Percentiles rank a stretch among this genome's conserved stretches.
Evolutionary conservation across 2,888 invertebrate genomes (phyloP).

Genomic region (Panzeria rudis): DNA sequence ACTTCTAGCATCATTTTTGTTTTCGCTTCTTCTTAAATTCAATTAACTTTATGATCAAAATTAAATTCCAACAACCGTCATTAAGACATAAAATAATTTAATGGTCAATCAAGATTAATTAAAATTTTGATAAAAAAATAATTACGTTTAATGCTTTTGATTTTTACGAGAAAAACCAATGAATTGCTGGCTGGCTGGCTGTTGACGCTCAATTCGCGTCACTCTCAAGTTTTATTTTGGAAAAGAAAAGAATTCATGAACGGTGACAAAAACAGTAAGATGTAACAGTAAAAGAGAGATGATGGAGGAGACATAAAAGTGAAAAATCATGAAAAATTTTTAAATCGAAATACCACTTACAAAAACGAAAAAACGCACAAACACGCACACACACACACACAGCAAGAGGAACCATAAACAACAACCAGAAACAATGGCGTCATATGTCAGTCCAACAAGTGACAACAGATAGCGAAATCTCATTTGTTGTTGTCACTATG

Average conservation of each 20-base stretch:
- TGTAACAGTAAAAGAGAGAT: background rate
- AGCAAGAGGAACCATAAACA: background rate
- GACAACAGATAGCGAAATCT: constrained; percentile 32
- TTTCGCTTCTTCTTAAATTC: background rate
- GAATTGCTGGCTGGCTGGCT: constrained; percentile 1
- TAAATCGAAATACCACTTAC: background rate
- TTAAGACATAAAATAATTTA: constrained; percentile 29
- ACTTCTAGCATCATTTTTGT: background rate
- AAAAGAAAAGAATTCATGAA: background rate
- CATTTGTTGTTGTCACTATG: constrained; percentile 37
- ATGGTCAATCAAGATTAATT: constrained; percentile 55
- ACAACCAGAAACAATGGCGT: constrained; percentile 48
- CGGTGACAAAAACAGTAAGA: background rate
- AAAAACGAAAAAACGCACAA: background rate
- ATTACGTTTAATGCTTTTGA: background rate
- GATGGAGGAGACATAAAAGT: background rate
- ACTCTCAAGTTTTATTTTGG: constrained; percentile 5
- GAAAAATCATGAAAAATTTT: background rate
- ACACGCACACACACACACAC: background rate
- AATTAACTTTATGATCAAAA: constrained; percentile 15
- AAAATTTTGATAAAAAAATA: constrained; percentile 21
- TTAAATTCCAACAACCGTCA: background rate
- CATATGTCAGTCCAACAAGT: constrained; percentile 52
- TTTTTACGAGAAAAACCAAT: background rate
- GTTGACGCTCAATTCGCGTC: constrained; percentile 13